Base-by-base conservation (phyloP, 2,888 invertebrate species). In the Aphidoletes aphidimyza region DNA sequence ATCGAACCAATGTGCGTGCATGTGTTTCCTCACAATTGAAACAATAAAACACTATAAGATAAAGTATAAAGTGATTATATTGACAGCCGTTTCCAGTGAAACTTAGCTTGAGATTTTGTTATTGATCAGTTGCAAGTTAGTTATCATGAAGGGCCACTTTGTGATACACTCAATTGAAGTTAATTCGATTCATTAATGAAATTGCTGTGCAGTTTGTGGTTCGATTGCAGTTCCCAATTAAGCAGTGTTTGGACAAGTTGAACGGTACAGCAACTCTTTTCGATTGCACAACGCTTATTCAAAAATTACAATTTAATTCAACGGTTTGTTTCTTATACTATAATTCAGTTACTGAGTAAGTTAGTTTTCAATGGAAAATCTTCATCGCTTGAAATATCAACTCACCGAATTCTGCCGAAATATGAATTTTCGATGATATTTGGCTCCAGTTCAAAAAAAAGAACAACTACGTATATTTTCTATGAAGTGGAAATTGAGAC, bases 371-470 rank as follows among this genome's bases (percentile, higher is more conserved):
- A 1, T 30, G 69, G 17, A 69, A n/a, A n/a, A n/a, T n/a, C n/a
- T n/a, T n/a, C n/a, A n/a, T n/a, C n/a, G n/a, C n/a, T n/a, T n/a
- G n/a, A n/a, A n/a, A n/a, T n/a, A n/a, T n/a, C n/a, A n/a, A n/a
- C n/a, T n/a, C n/a, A n/a, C n/a, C n/a, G n/a, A n/a, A n/a, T n/a
- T n/a, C n/a, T n/a, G n/a, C 22, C 54, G 11, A 11, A 54, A 69
- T 69, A 69, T 69, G 69, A 69, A 69, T 69, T 69, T 26, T 69
- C 69, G 17, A 69, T 69, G 69, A 30, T 30, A 54, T 30, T 69
- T 69, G 69, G 69, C 69, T 14, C 30, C 69, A 14, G 14, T 69
- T 69, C 69, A 69, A 69, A 2, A 69, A n/a, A n/a, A n/a, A n/a
- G n/a, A 54, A 22, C 47, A 47, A 47, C 47, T 17, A 17, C 47